phyloP scores from a whole-genome alignment of 2,113 vertebrate species.

The Ornithorhynchus anatinus region DNA sequence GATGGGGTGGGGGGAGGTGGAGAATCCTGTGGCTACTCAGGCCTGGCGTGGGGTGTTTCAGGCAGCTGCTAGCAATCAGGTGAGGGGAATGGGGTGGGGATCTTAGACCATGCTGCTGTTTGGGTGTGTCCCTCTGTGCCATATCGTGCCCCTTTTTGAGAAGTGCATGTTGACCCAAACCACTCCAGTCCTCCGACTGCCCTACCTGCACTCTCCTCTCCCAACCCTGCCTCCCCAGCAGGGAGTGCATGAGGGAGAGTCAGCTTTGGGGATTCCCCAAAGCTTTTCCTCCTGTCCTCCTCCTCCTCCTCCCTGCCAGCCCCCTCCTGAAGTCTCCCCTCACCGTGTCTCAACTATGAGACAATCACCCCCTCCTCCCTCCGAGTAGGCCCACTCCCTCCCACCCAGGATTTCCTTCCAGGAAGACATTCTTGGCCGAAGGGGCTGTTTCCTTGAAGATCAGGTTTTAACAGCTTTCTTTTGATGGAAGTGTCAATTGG shows the following conservation, averaged over 20 bases:
- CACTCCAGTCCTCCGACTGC: no score
- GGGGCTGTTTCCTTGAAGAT: conserved; percentile 49
- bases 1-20: neutral
- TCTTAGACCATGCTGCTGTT: neutral
- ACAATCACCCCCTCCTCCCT: conserved; percentile 49
- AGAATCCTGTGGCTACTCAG: neutral
- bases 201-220: neutral
- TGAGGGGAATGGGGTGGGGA: neutral
- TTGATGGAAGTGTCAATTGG: conserved; percentile 62
- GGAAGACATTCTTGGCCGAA: conserved; percentile 37
- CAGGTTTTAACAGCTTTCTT: conserved; percentile 32
- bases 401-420: conserved; percentile 43
- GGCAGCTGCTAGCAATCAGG: neutral
- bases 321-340: neutral
- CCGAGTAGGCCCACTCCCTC: conserved; percentile 21
- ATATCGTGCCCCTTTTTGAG: conserved; percentile 15
- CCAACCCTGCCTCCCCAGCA: no score
- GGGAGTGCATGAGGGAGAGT: no score
- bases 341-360: conserved; percentile 25
- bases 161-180: conserved; percentile 59
- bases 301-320: neutral
- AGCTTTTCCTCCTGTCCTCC: neutral
- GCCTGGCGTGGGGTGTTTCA: neutral
- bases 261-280: neutral
- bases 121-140: conserved; percentile 53